Conservation (phyloP, 2,113 vertebrate species). For the Hypocryptadius cinnamomeus region DNA sequence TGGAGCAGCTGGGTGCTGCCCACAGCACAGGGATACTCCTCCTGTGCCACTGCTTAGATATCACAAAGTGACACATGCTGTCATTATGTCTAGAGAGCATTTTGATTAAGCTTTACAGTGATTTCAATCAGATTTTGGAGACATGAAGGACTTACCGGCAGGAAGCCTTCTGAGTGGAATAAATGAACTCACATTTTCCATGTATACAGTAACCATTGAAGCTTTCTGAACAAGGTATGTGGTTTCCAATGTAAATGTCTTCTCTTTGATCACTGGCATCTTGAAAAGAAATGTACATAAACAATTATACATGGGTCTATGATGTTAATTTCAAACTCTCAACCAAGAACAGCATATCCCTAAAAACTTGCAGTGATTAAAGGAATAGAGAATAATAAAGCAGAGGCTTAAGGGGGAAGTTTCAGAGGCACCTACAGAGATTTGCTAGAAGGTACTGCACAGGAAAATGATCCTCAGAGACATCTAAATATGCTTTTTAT, state of each 20-base stretch:
- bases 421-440: not conserved
- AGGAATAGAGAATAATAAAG: not conserved
- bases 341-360: not conserved
- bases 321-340: not conserved
- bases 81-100: not conserved
- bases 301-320: not conserved
- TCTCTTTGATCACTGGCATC: conserved; percentile 88
- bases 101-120: not conserved
- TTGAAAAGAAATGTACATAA: conserved; percentile 59
- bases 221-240: conserved; percentile 85
- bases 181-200: conserved; percentile 90
- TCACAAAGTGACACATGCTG: not conserved
- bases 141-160: conserved; percentile 80
- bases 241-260: conserved; percentile 84
- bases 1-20: not conserved
- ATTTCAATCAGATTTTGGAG: not conserved
- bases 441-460: not conserved
- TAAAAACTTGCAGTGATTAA: not conserved
- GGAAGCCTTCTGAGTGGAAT: conserved; percentile 84
- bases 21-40: not conserved
- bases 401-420: not conserved
- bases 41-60: not conserved
- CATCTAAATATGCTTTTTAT: not conserved
- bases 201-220: conserved; percentile 88
- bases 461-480: not conserved